Base-by-base conservation (phyloP, 1,140 invertebrate species). In the Drosophila elegans region DNA sequence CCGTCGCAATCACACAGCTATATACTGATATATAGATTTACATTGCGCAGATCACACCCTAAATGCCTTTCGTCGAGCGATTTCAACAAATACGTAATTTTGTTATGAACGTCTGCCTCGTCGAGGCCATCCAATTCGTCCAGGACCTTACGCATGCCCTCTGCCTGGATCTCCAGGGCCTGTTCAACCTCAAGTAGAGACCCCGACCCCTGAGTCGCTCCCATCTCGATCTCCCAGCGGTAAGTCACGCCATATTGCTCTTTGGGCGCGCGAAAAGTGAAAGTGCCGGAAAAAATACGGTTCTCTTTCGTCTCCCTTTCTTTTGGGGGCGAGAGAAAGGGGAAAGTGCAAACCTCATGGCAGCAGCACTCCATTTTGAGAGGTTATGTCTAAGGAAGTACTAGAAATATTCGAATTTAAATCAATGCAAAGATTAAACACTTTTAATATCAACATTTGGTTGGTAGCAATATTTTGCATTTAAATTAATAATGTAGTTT, bases 61-160 rank as follows among this genome's bases (percentile, higher is more conserved):
- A 90, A 90, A 90, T 90, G 86, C 86, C 79, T 76, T 90, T 90
- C 82, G 77, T 86, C 68, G 77, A 83, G 67, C 69, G 78, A 69
- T 84, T 90, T 53, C 66, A 80, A 69, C 83, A 82, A 84, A 78
- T 90, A 60, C 66, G 83, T 67, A 82, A 75, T 78, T 90, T 90
- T 91, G 82, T 90, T 82, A 84, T 90, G 88, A 80, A 90, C 82
- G 71, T 80, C 68, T 90, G 88, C 67, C 82, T 90, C 52, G 63
- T 66, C 62, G 79, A 90, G 79, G 77, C 88, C 72, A 69, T 86
- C 60, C 82, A 88, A 68, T 80, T 91, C 62, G 88, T 90, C 60
- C 76, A 90, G 75, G 82, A 86, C 39, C 41, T 90, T 48, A 74
- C 82, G 53, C 82, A 88, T 69, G 80, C 88, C 74, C 77, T 91